These are phyloP conservation scores for Mylabris phalerata DNA, from an alignment of 1,140 invertebrate genomes.

Conservation along the genomic window DNA sequence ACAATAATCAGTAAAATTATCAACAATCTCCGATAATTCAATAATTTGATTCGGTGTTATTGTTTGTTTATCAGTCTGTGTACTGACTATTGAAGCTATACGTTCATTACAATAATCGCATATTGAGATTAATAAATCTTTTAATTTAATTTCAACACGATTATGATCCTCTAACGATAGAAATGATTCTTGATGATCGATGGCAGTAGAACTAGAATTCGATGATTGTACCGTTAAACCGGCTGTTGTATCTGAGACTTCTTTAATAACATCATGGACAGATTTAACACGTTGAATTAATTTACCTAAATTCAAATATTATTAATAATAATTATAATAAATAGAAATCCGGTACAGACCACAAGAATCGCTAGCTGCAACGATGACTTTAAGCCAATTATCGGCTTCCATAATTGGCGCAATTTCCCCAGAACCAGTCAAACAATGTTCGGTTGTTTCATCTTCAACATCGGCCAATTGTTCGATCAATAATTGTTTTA, in stretches of 20 bases:
- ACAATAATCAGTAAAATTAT: slow-evolving; percentile 70
- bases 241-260: slow-evolving; percentile 54
- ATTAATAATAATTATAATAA: background rate
- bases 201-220: background rate
- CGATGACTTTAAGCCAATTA: slow-evolving; percentile 75
- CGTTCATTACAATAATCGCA: slow-evolving; percentile 90
- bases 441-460: slow-evolving; percentile 51
- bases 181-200: slow-evolving; percentile 50
- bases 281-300: slow-evolving; percentile 57
- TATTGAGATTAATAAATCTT: slow-evolving; percentile 67
- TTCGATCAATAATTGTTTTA: slow-evolving; percentile 84
- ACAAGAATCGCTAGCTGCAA: slow-evolving; percentile 64
- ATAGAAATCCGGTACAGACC: slow-evolving; percentile 23
- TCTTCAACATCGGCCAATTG: slow-evolving; percentile 62
- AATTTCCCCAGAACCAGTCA: slow-evolving; percentile 63
- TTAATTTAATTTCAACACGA: slow-evolving; percentile 61
- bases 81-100: slow-evolving; percentile 76
- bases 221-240: slow-evolving; percentile 35
- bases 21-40: slow-evolving; percentile 68
- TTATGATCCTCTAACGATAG: slow-evolving; percentile 63
- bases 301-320: slow-evolving; percentile 30
- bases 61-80: slow-evolving; percentile 61
- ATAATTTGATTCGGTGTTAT: slow-evolving; percentile 71
- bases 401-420: slow-evolving; percentile 56
- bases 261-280: slow-evolving; percentile 66